Evolutionary conservation across 2,888 invertebrate genomes (phyloP).

Genomic region (Ophonus ardosiacus): DNA sequence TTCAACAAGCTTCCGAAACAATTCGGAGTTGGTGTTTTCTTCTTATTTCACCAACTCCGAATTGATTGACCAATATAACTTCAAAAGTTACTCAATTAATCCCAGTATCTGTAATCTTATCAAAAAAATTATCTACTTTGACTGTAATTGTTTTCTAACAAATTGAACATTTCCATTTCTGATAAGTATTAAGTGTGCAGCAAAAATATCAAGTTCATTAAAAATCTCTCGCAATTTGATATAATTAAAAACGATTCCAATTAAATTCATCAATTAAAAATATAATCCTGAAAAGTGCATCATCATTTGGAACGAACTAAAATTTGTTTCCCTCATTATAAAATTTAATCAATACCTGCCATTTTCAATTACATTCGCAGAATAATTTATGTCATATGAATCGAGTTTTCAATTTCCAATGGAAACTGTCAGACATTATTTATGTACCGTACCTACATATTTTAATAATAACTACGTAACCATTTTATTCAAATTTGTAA

Average conservation of each 20-base stretch:
- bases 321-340: constrained; percentile 20
- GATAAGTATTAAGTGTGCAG: neutral
- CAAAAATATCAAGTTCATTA: neutral
- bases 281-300: constrained; percentile 1
- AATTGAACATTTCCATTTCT: neutral
- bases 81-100: no score
- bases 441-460: no score
- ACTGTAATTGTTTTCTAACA: neutral
- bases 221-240: constrained; percentile 22
- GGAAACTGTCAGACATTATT: no score
- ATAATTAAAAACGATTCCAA: constrained; percentile 30
- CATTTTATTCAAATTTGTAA: no score
- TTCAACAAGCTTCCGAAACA: no score
- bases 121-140: neutral
- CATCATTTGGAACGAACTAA: neutral
- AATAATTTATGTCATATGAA: neutral
- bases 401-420: neutral
- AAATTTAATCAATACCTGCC: constrained; percentile 23
- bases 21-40: no score
- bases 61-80: no score
- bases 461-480: no score
- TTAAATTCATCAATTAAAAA: constrained; percentile 34
- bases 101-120: neutral
- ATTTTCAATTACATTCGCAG: neutral
- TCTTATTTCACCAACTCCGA: no score